Base-by-base conservation (phyloP, 2,113 vertebrate species). In the Donacobius atricapilla region DNA sequence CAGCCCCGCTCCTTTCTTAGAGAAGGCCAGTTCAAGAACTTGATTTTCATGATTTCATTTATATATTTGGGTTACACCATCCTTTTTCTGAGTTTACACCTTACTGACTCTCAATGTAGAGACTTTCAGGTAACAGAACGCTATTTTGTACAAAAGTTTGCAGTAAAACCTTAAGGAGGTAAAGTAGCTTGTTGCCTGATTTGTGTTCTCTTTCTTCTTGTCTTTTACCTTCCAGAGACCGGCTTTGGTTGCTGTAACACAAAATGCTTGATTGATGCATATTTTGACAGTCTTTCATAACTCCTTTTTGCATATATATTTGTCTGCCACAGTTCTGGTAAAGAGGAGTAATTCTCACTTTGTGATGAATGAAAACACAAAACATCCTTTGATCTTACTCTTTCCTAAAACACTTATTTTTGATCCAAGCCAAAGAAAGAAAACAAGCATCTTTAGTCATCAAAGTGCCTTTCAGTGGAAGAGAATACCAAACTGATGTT, bases 321-420 rank as follows among this genome's bases (percentile, higher is more conserved):
- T 92, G 70, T 90, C 85, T 95, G 57, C 51, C 57, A 51, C 27
- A 40, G 20, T 77, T 92, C 68, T 89, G 60, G 60, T 60, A 84
- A 90, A 89, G 56, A 90, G 31, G 48, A 93, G 28, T 48, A 60
- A 87, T 69, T 87, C 56, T 45, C 25, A 56, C 28, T 85, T 76
- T 63, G n/a, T 45, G 40, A 89, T 53, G 68, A 94, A 83, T 30
- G 45, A 87, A 85, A 88, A 94, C 86, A 56, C 42, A 93, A 87
- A 80, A 30, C 54, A 66, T 50, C 37, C 65, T 97, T 94, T 96
- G 71, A 95, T 96, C 79, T 83, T 83, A 47, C 33, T 83, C 64
- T 51, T 90, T 64, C 60, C 51, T 90, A 81, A 83, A 90, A 15
- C 44, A 68, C 20, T 66, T 40, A n/a, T 11, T 92, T 91, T 81